Evolutionary conservation across 2,797 vertebrate genomes (phyloP).

Genomic region (Hypotaenidia philippensis): DNA sequence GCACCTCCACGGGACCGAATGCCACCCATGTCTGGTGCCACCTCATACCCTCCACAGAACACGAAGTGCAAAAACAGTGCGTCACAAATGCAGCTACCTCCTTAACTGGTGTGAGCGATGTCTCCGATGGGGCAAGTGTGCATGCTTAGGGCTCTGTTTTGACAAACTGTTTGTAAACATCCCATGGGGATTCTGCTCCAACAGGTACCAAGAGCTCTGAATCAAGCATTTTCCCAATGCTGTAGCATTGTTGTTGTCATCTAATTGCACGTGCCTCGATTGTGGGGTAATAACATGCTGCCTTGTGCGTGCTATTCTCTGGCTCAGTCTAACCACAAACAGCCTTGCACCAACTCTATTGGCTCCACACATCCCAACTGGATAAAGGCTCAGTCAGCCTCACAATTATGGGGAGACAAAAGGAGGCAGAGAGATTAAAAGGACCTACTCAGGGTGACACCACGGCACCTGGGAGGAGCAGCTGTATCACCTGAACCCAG

Average conservation of each 20-base stretch:
- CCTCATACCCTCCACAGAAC: neutral
- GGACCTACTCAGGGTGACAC: neutral
- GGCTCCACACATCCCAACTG: neutral
- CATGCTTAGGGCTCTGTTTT: neutral
- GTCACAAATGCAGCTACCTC: fast-evolving
- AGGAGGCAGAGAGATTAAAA: neutral
- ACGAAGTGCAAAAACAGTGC: fast-evolving
- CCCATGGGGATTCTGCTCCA: neutral
- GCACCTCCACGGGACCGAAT: fast-evolving
- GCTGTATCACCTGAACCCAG: neutral
- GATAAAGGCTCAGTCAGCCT: neutral
- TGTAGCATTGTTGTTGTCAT: slow-evolving; percentile 28
- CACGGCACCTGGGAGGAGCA: neutral
- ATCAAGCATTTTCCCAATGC: neutral
- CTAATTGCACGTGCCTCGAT: slow-evolving; percentile 3
- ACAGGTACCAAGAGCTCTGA: slow-evolving; percentile 20
- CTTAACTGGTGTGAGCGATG: fast-evolving
- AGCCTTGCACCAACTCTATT: neutral
- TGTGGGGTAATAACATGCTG: neutral
- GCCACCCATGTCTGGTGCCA: neutral
- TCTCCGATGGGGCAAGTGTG: neutral
- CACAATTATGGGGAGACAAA: neutral
- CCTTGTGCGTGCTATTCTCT: neutral
- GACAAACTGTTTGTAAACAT: neutral
- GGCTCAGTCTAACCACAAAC: neutral